phyloP scores from a whole-genome alignment of 92 coral and sea anemone genomes.

The Phenganax stokvisi region DNA sequence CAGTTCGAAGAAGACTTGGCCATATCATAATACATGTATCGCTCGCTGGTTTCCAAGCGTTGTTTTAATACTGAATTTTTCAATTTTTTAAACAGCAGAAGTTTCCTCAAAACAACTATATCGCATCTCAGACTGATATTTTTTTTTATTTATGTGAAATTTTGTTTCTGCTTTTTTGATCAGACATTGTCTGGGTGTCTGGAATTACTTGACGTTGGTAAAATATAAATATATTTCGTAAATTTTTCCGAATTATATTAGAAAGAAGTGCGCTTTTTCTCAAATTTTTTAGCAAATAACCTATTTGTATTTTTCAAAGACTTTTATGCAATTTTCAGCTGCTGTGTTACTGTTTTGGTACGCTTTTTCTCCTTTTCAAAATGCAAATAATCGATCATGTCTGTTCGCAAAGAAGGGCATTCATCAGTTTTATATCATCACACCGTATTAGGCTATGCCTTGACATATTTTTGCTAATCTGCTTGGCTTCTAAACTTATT shows the following conservation, averaged over 20 bases:
- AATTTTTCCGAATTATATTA: no score
- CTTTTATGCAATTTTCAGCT: neutral
- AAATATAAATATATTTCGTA: no score
- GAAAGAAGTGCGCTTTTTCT: no score
- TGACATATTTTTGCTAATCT: neutral
- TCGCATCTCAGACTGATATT: no score
- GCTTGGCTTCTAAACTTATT: conserved; percentile 15
- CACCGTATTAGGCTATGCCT: conserved; percentile 31
- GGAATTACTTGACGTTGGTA: neutral
- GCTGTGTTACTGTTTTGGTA: neutral
- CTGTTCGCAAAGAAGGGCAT: neutral
- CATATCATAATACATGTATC: no score
- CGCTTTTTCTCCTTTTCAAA: neutral
- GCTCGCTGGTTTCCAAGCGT: no score
- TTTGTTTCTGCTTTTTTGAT: neutral
- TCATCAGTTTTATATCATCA: conserved; percentile 13
- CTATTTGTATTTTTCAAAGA: no score
- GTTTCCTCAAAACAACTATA: no score
- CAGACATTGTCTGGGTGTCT: neutral
- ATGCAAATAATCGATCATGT: conserved; percentile 20
- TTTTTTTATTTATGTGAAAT: neutral
- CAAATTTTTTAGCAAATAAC: no score
- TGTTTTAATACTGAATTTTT: no score
- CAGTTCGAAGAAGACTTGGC: neutral
- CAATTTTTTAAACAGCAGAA: no score